Evolutionary conservation across 2,888 invertebrate genomes (phyloP).

Genomic region (Drosophila mimica): DNA sequence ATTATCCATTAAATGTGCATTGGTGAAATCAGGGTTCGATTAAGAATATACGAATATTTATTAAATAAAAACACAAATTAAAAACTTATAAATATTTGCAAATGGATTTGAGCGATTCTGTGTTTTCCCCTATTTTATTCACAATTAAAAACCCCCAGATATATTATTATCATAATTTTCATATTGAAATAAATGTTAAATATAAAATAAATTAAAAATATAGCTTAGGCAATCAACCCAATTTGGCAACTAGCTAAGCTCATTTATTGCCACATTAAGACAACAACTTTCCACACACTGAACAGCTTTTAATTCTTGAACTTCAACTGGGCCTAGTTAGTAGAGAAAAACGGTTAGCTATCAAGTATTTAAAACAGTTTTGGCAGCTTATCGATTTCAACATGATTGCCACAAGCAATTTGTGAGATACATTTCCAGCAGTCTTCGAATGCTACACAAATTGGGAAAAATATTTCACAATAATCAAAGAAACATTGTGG

Average conservation of each 20-base stretch:
- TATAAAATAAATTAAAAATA: neutral
- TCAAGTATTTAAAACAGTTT: conserved; percentile 12
- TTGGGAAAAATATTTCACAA: conserved; percentile 57
- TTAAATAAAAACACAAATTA: neutral
- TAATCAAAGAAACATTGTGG: conserved; percentile 49
- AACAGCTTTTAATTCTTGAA: neutral
- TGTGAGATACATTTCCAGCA: conserved; percentile 57
- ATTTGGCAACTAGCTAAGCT: neutral
- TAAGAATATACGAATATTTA: fast-evolving
- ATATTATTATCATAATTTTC: neutral
- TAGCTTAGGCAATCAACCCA: neutral
- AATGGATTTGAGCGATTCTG: neutral
- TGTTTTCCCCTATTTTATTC: neutral
- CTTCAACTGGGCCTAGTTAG: neutral
- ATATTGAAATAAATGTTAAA: neutral
- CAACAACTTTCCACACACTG: neutral
- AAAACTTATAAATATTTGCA: neutral
- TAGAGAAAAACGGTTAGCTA: neutral
- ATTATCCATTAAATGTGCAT: neutral
- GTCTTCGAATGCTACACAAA: conserved; percentile 18
- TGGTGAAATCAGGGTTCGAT: neutral
- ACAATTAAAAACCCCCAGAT: neutral
- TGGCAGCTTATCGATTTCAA: conserved; percentile 65
- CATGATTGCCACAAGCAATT: conserved; percentile 54
- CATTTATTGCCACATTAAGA: no score